Conservation (phyloP, 1,140 invertebrate genomes). For the Aphidius gifuensis region DNA sequence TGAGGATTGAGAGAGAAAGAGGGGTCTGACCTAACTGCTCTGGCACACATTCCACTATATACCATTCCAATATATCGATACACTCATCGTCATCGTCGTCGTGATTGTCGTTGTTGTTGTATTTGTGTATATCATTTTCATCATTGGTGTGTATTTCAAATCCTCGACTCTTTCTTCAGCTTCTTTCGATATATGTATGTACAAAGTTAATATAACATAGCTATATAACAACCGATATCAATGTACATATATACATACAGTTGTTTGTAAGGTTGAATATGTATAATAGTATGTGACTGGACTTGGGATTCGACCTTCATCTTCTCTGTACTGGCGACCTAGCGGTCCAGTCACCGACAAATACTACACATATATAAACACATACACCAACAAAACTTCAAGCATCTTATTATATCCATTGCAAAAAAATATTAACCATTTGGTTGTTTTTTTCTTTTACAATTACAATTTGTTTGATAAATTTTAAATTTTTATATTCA, state of each 20-base stretch:
- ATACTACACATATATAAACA: background rate
- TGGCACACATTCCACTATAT: conserved; percentile 15
- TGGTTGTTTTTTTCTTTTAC: too few species aligned
- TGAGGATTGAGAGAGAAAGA: background rate
- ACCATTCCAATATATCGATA: conserved; percentile 5
- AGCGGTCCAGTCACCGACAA: conserved; percentile 26
- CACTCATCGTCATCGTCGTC: background rate
- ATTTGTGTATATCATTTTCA: too few species aligned
- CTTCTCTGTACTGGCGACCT: conserved; percentile 20
- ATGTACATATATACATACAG: background rate
- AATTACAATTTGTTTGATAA: too few species aligned
- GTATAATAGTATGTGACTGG: background rate
- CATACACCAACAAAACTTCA: conserved; percentile 4
- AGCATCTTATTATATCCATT: background rate
- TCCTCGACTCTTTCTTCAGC: too few species aligned
- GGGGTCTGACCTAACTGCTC: conserved; percentile 32
- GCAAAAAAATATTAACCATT: background rate
- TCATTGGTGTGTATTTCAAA: too few species aligned
- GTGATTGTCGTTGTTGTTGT: background rate
- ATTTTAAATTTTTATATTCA: background rate
- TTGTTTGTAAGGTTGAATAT: background rate
- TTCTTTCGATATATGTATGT: too few species aligned
- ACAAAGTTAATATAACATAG: too few species aligned
- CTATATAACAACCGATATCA: too few species aligned
- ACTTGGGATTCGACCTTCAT: conserved; percentile 15